Base-by-base conservation (phyloP, 2,888 invertebrate species). In the Cephus runcator region DNA sequence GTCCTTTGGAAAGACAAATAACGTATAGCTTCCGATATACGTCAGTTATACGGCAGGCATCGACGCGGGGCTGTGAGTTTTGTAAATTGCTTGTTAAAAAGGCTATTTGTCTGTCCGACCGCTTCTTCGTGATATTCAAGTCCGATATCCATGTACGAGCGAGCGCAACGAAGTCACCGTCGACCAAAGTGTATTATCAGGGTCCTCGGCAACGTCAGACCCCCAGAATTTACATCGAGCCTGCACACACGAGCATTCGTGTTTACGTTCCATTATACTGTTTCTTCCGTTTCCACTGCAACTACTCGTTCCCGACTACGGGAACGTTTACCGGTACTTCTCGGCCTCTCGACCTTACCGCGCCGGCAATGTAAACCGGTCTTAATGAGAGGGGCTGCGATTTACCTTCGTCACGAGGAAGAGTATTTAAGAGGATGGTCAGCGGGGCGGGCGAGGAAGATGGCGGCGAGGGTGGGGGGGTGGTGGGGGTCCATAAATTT, bases 181-280 rank as follows among this genome's bases (percentile, higher is more conserved):
- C 23, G 23, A 15, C 23, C 23, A 23, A 2, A 15, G 36, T 23
- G 56, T 23, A 40, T 23, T 23, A 56, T 23, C 23, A 23, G 56
- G 56, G 9, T 23, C 56, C 56, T 9, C 23, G 23, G 56, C 2
- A 56, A 56, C 56, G 23, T 23, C 23, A 23, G 23, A 9, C 0
- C 56, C 23, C 1, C 15, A 4, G 36, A 56, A 56, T 56, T 56
- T 56, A 56, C 56, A 56, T 56, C 56, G 56, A 9, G 30, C 34
- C n/a, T 73, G 75, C 74, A 76, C 40, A 76, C 78, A 79, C 73
- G 56, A 34, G 79, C 74, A 80, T 81, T 81, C 80, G 79, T 81
- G 81, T 81, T 79, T 81, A 82, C 81, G 76, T 81, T 82, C 81
- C 79, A 79, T 82, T 82, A 81, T 76, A 76, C 76, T 80, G 79